Evolutionary conservation across 1,140 invertebrate species (phyloP).

Genomic region (Caenorhabditis tropicalis): DNA sequence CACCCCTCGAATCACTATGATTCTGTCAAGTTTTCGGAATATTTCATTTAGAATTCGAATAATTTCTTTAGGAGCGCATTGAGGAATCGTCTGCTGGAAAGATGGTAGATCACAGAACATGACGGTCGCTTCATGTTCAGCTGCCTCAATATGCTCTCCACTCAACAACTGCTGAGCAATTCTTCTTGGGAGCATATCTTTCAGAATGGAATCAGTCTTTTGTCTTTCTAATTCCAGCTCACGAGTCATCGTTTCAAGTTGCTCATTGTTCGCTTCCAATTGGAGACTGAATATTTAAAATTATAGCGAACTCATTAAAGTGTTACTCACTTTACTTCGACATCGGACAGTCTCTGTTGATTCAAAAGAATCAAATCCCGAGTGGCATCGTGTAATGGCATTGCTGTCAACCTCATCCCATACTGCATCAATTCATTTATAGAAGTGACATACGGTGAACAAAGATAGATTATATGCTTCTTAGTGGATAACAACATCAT

Average conservation of each 20-base stretch:
- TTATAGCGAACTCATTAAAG: constrained; percentile 1
- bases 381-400: constrained; percentile 94
- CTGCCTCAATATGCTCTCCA: constrained; percentile 64
- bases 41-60: constrained; percentile 93
- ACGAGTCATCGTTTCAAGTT: constrained; percentile 90
- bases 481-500: constrained; percentile 65
- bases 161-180: constrained; percentile 68
- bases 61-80: constrained; percentile 75
- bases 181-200: constrained; percentile 63
- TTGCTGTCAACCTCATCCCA: constrained; percentile 87
- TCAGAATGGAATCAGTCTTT: constrained; percentile 82
- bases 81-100: constrained; percentile 65
- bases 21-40: constrained; percentile 87
- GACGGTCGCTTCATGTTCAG: constrained; percentile 64
- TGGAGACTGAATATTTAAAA: constrained; percentile 73
- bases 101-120: constrained; percentile 67
- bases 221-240: constrained; percentile 93
- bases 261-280: constrained; percentile 92
- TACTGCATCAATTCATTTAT: constrained; percentile 69
- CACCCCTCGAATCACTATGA: constrained; percentile 63
- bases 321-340: constrained; percentile 86
- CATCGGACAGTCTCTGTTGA: constrained; percentile 96
- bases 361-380: constrained; percentile 93
- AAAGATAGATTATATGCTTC: constrained; percentile 65
- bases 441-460: constrained; percentile 68